Conservation (phyloP, 2,113 vertebrate species). For the Balaeniceps rex region DNA sequence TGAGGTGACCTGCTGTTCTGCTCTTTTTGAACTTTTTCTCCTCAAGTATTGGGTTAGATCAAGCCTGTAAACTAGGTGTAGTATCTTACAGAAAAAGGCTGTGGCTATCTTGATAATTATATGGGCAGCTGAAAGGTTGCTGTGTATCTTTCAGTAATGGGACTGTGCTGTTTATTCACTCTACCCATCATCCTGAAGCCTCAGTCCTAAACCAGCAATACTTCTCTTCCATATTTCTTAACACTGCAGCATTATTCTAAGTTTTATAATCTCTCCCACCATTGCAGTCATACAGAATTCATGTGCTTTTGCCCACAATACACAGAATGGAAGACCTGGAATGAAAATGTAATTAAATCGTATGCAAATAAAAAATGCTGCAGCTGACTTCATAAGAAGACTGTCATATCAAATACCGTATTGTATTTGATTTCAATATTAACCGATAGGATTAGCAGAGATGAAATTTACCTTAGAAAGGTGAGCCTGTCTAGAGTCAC, state of each 20-base stretch:
- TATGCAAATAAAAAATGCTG: conserved; percentile 63
- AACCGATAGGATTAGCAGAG: conserved; percentile 68
- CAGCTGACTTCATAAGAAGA: conserved; percentile 39
- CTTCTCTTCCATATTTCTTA: background rate
- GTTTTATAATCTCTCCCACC: background rate
- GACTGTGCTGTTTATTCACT: background rate
- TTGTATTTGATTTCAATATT: conserved; percentile 74
- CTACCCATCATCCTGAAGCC: background rate
- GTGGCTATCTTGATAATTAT: background rate
- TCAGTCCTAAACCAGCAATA: background rate
- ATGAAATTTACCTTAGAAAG: conserved; percentile 73
- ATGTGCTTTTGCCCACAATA: conserved; percentile 11
- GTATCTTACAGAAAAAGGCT: background rate
- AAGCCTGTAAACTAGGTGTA: background rate
- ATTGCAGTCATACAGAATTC: conserved; percentile 21
- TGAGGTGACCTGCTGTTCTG: background rate
- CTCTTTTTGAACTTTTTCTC: background rate
- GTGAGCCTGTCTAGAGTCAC: conserved; percentile 41
- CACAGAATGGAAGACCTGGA: background rate
- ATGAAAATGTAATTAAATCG: conserved; percentile 67
- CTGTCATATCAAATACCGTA: conserved; percentile 58
- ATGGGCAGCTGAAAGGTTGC: background rate
- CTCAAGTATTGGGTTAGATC: background rate
- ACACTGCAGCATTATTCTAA: background rate
- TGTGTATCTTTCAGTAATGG: background rate